Percentiles rank a stretch among this genome's conserved stretches.
Conservation (phyloP, 2,113 vertebrate species). For the Hyla sarda region DNA sequence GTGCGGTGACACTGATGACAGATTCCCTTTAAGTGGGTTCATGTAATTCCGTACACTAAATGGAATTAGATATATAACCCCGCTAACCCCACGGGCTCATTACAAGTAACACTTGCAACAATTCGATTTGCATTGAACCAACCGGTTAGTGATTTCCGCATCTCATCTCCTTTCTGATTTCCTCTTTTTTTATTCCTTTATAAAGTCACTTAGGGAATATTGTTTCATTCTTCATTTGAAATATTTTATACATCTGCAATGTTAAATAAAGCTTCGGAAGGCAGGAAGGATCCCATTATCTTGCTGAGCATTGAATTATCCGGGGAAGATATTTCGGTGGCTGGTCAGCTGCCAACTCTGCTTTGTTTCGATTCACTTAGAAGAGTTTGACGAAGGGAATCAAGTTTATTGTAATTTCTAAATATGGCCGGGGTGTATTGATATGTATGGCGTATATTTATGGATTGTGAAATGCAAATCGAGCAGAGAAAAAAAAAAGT, state of each 20-base stretch:
- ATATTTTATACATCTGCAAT: background rate
- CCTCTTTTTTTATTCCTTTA: background rate
- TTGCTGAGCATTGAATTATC: conserved; percentile 15
- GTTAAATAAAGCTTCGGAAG: conserved; percentile 13
- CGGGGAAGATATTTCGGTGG: conserved; percentile 11
- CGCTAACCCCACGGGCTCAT: background rate
- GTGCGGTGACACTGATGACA: too few relatives aligned
- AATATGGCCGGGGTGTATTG: background rate
- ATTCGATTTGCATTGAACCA: background rate
- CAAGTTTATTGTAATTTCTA: conserved; percentile 38
- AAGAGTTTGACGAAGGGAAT: conserved; percentile 13
- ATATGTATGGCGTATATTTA: background rate
- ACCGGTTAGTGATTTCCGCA: background rate
- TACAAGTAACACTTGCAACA: background rate
- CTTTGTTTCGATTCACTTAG: background rate
- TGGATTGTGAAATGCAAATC: background rate
- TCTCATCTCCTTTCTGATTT: background rate
- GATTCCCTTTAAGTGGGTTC: too few relatives aligned
- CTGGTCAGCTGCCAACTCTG: conserved; percentile 27
- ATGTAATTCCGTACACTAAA: too few relatives aligned
- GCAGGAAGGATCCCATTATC: conserved; percentile 27
- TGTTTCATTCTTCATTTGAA: background rate
- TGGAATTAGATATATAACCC: too few relatives aligned
- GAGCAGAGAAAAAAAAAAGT: too few relatives aligned
- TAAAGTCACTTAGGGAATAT: background rate